Base-by-base conservation (phyloP, 2,888 invertebrate species). In the Chrysolina oricalcia region DNA sequence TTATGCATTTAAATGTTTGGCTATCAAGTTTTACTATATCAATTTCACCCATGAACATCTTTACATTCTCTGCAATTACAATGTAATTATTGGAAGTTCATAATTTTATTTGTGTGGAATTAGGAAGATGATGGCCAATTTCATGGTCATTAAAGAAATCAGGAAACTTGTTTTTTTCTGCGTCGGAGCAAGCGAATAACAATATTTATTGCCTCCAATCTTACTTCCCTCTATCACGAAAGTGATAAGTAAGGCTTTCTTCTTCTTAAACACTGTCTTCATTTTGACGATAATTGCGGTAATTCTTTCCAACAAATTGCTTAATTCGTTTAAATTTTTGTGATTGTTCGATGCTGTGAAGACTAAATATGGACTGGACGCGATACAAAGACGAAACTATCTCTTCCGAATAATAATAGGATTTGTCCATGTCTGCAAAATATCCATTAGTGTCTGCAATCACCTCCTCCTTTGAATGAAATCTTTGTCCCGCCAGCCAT, bases 241-340 rank as follows among this genome's bases (percentile, higher is more conserved):
- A 59, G 59, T 59, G 59, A 59, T 59, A 59, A 59, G 23, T 59
- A 27, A 59, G 35, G 23, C 59, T 59, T 59, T 59, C 59, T 27
- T 59, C n/a, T 27, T 3, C 11, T 8, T 59, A 56, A 56, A 59
- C 59, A 59, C 35, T 23, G 35, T 59, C 2, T 35, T 59, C 8
- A 35, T 59, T 59, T n/a, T n/a, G 27, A 23, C 2, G 59, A 59
- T 59, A 59, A 59, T 59, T 15, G n/a, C n/a, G 6, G 10, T 8
- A 6, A 35, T 59, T 8, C 9, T 27, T n/a, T 13, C 15, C 59
- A 35, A 35, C 35, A 8, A 59, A 59, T 59, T 35, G n/a, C 35
- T 59, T 8, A 59, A 23, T 59, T 35, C n/a, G 2, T 27, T 59
- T 11, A 8, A n/a, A 35, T 59, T 35, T 59, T 59, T 23, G n/a